Evolutionary conservation across 2,888 invertebrate species (phyloP), one percentile per base, ranked within the genome.

Genomic region (Tillus elongatus): DNA sequence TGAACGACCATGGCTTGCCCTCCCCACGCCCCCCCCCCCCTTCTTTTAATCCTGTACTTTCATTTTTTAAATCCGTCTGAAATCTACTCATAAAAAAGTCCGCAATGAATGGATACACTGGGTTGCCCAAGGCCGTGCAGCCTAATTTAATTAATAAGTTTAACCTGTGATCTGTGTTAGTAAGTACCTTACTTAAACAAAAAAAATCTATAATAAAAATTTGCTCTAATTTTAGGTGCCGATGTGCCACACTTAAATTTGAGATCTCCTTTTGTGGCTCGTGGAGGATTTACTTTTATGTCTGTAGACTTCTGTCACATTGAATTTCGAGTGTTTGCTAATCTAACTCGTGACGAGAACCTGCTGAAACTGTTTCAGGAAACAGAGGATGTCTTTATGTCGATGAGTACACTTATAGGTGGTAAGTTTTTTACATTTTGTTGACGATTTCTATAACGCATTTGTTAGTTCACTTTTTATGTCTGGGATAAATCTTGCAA

Each of bases 321-420:
- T 19, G 24, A 19, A 19, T 19, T 19, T 19, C 6, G 24, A 19
- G 24, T 19, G n/a, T 19, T 19, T 19, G 24, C 24, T n/a, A 6
- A 19, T 8, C 6, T 19, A 8, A 8, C 24, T n/a, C 24, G n/a
- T 8, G 24, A 19, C 24, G 6, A 19, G n/a, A 9, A 19, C 9
- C 9, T 19, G n/a, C 6, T 19, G 6, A 6, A 19, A 19, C 6
- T 19, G 6, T 19, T 19, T 19, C 6, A 19, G 24, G n/a, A 19
- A 19, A 8, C 24, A 8, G 24, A 9, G 6, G 24, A 19, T 19
- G n/a, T 19, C 9, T 19, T 19, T 19, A 9, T 19, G 6, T 6
- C 24, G n/a, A 8, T 19, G n/a, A 19, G 24, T 19, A 19, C 6
- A 6, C 6, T 19, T 19, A 19, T 19, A 6, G 6, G 6, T 19